These are phyloP conservation scores for Ramphastos sulfuratus DNA, from an alignment of 2,113 vertebrate species.

Conservation along the genomic window DNA sequence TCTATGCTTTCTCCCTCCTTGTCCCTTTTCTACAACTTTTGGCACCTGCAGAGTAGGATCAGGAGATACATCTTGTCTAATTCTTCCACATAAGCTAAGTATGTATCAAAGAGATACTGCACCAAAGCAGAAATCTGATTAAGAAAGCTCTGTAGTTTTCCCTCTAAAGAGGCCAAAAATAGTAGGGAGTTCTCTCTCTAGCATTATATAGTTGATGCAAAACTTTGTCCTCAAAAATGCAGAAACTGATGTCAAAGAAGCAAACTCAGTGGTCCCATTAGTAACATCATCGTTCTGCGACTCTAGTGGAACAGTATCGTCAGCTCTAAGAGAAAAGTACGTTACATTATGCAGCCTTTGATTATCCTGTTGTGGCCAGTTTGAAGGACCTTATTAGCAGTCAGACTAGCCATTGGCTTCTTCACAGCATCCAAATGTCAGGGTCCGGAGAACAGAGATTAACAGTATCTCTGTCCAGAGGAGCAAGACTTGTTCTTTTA, in stretches of 20 bases:
- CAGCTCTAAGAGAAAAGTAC: background rate
- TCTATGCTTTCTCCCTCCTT: background rate
- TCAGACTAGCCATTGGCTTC: background rate
- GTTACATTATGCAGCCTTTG: background rate
- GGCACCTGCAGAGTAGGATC: background rate
- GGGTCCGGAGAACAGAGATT: too few relatives aligned
- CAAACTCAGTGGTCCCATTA: background rate
- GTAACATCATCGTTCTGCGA: background rate
- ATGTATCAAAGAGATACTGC: background rate
- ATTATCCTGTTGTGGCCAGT: background rate
- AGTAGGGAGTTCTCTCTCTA: background rate
- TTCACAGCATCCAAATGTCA: background rate
- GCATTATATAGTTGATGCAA: background rate
- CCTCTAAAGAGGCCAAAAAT: background rate
- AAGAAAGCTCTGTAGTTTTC: background rate
- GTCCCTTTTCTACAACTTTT: background rate
- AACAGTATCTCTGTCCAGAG: too few relatives aligned
- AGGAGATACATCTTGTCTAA: background rate
- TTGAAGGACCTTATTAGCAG: background rate
- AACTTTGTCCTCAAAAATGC: background rate
- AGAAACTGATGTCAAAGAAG: background rate
- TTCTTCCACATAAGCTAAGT: background rate
- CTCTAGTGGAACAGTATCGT: background rate
- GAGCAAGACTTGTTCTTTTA: too few relatives aligned
- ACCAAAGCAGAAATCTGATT: background rate